Base-by-base conservation (phyloP, 2,888 invertebrate genomes). In the Herminia tarsipennalis region DNA sequence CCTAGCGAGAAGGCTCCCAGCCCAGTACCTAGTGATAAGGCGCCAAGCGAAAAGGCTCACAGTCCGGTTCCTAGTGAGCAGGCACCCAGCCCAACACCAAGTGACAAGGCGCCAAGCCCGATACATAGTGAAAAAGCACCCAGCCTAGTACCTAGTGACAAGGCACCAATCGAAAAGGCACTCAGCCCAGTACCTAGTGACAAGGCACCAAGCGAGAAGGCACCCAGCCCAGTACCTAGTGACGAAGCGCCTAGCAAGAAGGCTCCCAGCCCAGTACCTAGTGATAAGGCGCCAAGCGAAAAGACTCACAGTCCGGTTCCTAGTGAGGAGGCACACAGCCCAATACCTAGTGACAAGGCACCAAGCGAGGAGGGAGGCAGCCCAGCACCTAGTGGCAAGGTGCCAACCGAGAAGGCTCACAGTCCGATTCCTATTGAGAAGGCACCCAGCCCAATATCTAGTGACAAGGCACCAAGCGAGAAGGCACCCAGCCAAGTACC, bases 401-500 rank as follows among this genome's bases (percentile, higher is more conserved):
- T 17, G 1, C 24, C 33, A 6, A 39, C 16, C 2, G 17, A 17
- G 5, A 47, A 56, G 3, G 6, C 13, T 5, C 0, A 3, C 14
- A 56, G 37, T 10, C 27, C 29, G 22, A 46, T 3, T 13, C n/a
- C 1, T 3, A 32, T 36, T 12, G 24, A 22, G 3, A 47, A 44
- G 16, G 20, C 10, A 1, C 22, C 17, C 0, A 42, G 30, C n/a
- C 14, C 17, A n/a, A 3, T 18, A 6, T 10, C 20, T 1, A 32
- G 32, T 9, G 10, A 40, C 12, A 10, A 16, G 41, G 39, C 17
- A 20, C 20, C 22, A 3, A 51, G 48, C 0, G 56, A 61, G 0
- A 59, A 62, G 24, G 43, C 29, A 20, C 41, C 48, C 0, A 50
- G 48, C 13, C 48, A 29, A 16, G 40, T 48, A 6, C 36, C 8